Base-by-base conservation (phyloP, 2,888 invertebrate species). In the Aphodius granarius region DNA sequence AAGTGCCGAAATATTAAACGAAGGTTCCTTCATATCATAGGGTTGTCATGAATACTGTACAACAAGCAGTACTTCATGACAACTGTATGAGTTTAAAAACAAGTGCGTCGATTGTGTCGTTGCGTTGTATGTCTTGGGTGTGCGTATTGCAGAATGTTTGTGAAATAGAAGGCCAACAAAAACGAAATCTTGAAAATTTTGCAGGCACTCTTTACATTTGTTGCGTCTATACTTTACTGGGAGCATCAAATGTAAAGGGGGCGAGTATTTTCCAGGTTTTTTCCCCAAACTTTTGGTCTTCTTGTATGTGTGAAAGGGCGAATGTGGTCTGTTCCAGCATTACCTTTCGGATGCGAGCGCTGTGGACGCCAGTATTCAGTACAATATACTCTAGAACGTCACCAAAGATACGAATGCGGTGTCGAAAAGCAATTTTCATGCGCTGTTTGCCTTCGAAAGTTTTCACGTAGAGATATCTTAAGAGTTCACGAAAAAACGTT, bases 331-430 rank as follows among this genome's bases (percentile, higher is more conserved):
- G 82, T 85, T 86, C 77, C 85, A 86, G 86, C 82, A 78, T 79
- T 80, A 74, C 84, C 85, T 73, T 84, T 80, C 83, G 81, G 85
- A 85, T 91, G 91, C 83, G 89, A 89, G 13, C 88, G 88, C 19
- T 92, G 92, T 83, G 89, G 89, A 76, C 90, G 91, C 80, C 87
- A 86, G 75, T 92, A 92, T 82, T 88, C 89, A 43, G 89, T 90
- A 84, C 88, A 89, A 79, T 89, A 90, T 81, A 91, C 91, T 80
- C 87, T 91, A 79, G 89, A 89, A 78, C 88, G 90, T 13, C 91
- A 91, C 81, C 83, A 90, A 78, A 88, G 88, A 75, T 88, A 89
- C 81, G 91, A 91, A 81, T 91, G 91, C 81, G 91, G 91, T 78
- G 89, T 90, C 75, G 88, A 88, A 80, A 88, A 87, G 80, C 86